Evolutionary conservation across 2,888 invertebrate genomes (phyloP), one percentile per base, ranked within the genome.

Genomic region (Pegoplata infirma): DNA sequence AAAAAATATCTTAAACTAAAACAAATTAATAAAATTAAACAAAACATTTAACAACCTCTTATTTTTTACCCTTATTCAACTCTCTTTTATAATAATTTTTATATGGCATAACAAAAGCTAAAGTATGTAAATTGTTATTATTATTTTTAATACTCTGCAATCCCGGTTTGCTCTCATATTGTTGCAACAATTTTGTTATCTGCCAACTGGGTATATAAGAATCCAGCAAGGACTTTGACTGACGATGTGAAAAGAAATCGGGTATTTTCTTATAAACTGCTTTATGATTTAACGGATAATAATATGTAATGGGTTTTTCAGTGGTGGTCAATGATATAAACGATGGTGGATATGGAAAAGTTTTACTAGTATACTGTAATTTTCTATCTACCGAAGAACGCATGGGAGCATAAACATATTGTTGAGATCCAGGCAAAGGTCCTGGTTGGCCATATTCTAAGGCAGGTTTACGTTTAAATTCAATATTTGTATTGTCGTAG

Each of bases 141-240:
- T 23, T 58, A 19, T 44, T n/a, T n/a, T n/a, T n/a, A n/a, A n/a
- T 53, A 8, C 6, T n/a, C 32, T 12, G 36, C 5, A 40, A 3
- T n/a, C 14, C 12, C n/a, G 2, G 36, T 40, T 40, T 40, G 12
- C n/a, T 12, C 21, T 61, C 32, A 6, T 47, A 32, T 49, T 88
- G 85, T 19, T 87, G 82, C 14, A 85, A 56, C 25, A 87, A 83
- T 16, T 84, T 84, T 14, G 85, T 40, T 6, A 89, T 83, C 71
- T 92, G 84, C 83, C 91, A 91, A 36, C 92, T 92, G 49, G 92
- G 93, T 69, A 92, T 90, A 66, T 92, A 92, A 0, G 93, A 92
- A 53, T 92, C 92, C 5, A 92, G 83, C 56, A 93, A 86, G 5
- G 92, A 92, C 4, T 90, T 89, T 0, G 92, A 91, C 8, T 82